Evolutionary conservation across 2,888 invertebrate species (phyloP), one percentile per base, ranked within the genome.

Genomic region (Nemotelus pantherinus): DNA sequence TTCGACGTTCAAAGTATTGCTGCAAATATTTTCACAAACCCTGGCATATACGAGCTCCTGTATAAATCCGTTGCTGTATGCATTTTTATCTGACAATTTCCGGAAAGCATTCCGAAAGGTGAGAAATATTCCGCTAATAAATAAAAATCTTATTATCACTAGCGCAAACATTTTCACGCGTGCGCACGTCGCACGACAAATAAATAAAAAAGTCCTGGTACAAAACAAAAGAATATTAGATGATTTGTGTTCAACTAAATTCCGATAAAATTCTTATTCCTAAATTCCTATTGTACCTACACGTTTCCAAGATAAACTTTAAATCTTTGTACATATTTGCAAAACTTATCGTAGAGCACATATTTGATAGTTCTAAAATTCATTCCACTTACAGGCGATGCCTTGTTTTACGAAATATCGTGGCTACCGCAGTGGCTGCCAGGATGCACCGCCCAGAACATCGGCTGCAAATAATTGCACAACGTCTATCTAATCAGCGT

Each of bases 41-140:
- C 87, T 94, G 79, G 97, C 97, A 3, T 98, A 98, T 88, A 94
- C 93, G 89, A 97, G 97, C 89, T 95, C 95, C 84, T 97, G 97
- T 85, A 93, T 98, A 83, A 97, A 98, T 87, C 97, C 97, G 0
- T 92, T 98, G 81, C 91, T 98, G 71, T 98, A 98, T 88, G 97
- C 97, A 0, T 96, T 97, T 88, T 90, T 97, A 76, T 96, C 96
- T 3, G 96, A 97, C 83, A 96, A 96, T 88, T 97, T 98, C 89
- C 91, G 97, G 81, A 93, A 95, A 84, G 96, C 96, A 55, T 97
- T 97, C 86, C 90, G 89, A 80, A 91, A 92, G 87, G 91, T 87
- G 81, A 84, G 85, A 83, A 47, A 39, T 67, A 58, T 53, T 45
- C 4, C 43, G 25, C 25, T 25, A 39, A 50, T 25, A 70, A 39